Conservation (phyloP, 2,113 vertebrate genomes). For the Hassar affinis region DNA sequence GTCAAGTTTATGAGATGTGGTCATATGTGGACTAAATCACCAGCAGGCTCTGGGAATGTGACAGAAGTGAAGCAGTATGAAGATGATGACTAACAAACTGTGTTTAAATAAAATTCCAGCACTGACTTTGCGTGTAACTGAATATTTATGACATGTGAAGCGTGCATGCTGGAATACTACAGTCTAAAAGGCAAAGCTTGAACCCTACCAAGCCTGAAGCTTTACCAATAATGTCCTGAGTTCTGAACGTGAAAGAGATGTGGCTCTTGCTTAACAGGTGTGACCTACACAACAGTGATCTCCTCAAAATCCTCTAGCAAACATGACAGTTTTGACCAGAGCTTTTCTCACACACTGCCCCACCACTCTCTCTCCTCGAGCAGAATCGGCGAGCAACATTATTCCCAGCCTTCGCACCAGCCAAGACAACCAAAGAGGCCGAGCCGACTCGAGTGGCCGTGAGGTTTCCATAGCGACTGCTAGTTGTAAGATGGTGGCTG, state of each 20-base stretch:
- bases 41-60: background rate
- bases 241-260: background rate
- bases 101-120: background rate
- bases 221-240: background rate
- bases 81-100: background rate
- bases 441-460: conserved; percentile 1
- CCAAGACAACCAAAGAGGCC: conserved; percentile 17
- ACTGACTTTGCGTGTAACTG: background rate
- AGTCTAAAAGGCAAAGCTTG: background rate
- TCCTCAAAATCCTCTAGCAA: conserved; percentile 13
- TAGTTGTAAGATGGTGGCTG: conserved; percentile 47
- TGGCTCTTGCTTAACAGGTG: conserved; percentile 12
- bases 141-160: background rate
- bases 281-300: background rate
- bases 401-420: background rate
- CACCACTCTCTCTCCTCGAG: background rate
- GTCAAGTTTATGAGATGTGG: background rate
- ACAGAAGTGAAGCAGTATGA: background rate
- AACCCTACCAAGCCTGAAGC: background rate
- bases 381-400: background rate
- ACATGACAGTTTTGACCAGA: conserved; percentile 14
- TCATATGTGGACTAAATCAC: background rate
- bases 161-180: background rate
- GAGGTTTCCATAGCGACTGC: conserved; percentile 53
- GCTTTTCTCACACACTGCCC: conserved; percentile 1